These are phyloP conservation scores for Agrotis clavis DNA, from an alignment of 2,888 invertebrate genomes.

Conservation along the genomic window DNA sequence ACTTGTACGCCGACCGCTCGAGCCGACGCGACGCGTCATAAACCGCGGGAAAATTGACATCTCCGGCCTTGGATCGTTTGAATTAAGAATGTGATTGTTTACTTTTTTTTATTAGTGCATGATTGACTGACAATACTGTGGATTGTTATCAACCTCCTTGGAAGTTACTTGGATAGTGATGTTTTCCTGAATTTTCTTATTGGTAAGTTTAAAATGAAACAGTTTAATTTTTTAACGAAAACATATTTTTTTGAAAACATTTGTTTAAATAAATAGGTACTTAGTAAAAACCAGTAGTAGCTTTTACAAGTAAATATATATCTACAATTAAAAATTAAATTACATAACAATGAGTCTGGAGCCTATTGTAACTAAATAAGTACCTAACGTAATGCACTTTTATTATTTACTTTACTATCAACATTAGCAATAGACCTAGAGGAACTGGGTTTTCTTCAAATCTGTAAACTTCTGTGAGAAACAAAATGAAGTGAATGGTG, in stretches of 20 bases:
- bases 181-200: conserved; percentile 32
- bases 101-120: conserved; percentile 62
- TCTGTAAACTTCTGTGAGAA: not conserved
- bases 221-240: not conserved
- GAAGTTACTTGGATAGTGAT: conserved; percentile 58
- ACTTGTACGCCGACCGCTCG: conserved; percentile 65
- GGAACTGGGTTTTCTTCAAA: not conserved
- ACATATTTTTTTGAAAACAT: not conserved
- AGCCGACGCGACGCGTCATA: conserved; percentile 63
- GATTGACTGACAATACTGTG: conserved; percentile 56
- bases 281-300: no score
- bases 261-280: no score
- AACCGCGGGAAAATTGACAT: conserved; percentile 60
- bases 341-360: no score
- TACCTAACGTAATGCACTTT: not conserved
- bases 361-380: no score
- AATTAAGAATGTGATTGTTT: conserved; percentile 65
- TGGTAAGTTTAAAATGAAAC: conserved; percentile 57
- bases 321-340: no score
- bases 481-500: conserved; percentile 8
- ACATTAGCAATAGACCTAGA: not conserved
- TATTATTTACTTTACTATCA: not conserved
- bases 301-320: no score
- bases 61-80: conserved; percentile 56
- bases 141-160: conserved; percentile 53